phyloP scores from a whole-genome alignment of 2,797 vertebrate genomes.

The Steatocranus sp. region DNA sequence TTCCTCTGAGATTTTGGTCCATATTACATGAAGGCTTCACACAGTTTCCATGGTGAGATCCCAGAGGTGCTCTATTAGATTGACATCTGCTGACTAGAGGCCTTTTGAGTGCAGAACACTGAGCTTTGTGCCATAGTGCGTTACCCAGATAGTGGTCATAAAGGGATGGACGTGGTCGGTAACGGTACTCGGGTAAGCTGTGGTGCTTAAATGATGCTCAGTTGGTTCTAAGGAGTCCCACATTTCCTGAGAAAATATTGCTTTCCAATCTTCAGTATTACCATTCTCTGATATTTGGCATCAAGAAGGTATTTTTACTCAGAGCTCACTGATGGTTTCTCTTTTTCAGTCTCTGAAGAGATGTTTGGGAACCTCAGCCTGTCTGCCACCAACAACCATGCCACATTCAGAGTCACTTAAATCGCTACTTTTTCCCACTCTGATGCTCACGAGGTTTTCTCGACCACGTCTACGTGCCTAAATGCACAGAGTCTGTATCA shows the following conservation, averaged over 20 bases:
- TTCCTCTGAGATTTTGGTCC: neutral
- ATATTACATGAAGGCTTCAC: neutral
- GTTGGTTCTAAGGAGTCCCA: neutral
- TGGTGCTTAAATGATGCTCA: neutral
- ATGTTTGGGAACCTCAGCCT: neutral
- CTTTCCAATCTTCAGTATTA: neutral
- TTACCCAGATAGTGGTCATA: neutral
- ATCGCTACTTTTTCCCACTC: neutral
- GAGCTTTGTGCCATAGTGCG: neutral
- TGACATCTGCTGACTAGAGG: neutral
- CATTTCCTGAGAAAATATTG: neutral
- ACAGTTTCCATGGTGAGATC: conserved; percentile 36
- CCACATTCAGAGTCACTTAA: neutral
- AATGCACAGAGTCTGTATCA: neutral
- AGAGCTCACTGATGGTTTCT: neutral
- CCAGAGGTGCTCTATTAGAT: neutral
- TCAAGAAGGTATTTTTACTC: neutral
- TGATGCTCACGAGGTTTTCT: neutral
- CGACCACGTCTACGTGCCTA: neutral
- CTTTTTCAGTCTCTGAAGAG: neutral
- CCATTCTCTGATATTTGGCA: neutral
- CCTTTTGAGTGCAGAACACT: neutral
- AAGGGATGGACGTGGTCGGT: neutral
- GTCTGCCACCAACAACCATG: neutral
- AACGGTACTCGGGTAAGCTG: rapidly evolving